Conservation (phyloP, 92 coral and sea anemone genomes). For the Epizoanthus fatuus region DNA sequence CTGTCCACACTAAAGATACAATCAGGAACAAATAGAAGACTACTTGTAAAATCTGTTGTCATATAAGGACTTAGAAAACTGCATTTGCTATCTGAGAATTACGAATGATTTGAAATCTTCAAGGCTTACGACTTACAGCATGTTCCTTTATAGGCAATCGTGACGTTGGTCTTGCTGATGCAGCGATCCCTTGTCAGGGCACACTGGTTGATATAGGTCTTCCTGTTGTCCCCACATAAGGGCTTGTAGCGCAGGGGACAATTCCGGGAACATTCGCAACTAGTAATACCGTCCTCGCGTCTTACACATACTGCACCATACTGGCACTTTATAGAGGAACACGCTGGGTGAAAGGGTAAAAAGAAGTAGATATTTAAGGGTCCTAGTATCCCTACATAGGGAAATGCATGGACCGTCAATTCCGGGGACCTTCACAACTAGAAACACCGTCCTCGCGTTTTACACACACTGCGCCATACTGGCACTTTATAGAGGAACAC, state of each 20-base stretch:
- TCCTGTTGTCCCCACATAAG: constrained; percentile 89
- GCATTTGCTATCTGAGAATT: too few species aligned
- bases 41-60: too few species aligned
- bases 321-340: constrained; percentile 72
- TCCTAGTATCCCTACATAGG: background rate
- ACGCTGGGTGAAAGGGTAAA: constrained; percentile 60
- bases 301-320: constrained; percentile 86
- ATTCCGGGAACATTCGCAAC: constrained; percentile 83
- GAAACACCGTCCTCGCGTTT: too few species aligned
- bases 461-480: too few species aligned
- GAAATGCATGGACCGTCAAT: background rate
- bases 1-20: too few species aligned
- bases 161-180: constrained; percentile 59
- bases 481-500: constrained; percentile 30
- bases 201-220: constrained; percentile 93
- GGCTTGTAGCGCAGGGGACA: constrained; percentile 90
- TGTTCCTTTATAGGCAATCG: constrained; percentile 73
- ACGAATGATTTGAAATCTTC: background rate
- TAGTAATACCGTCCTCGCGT: constrained; percentile 85
- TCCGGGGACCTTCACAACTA: too few species aligned
- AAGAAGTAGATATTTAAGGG: background rate
- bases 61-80: too few species aligned
- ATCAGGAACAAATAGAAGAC: too few species aligned
- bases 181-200: constrained; percentile 91
- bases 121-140: constrained; percentile 79